phyloP scores from a whole-genome alignment of 2,797 vertebrate genomes.

The Coendou prehensilis region DNA sequence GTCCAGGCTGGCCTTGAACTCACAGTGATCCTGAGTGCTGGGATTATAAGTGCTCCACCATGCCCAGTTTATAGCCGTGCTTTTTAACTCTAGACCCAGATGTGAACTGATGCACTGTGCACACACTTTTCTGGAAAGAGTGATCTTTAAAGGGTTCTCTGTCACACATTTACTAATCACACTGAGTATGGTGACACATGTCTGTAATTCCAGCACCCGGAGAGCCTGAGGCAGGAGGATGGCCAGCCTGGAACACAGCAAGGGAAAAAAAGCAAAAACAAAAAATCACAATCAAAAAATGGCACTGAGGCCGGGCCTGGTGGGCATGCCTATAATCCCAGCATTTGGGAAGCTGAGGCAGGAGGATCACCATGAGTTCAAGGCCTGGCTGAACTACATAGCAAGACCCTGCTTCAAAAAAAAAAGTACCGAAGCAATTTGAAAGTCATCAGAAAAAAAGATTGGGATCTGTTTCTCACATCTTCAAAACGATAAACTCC shows the following conservation, averaged over 20 bases:
- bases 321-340: neutral
- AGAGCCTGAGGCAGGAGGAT: neutral
- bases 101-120: neutral
- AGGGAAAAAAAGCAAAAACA: neutral
- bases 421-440: neutral
- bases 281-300: neutral
- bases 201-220: neutral
- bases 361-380: neutral
- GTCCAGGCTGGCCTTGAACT: too few relatives aligned
- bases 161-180: neutral
- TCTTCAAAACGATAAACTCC: neutral
- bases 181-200: too few relatives aligned
- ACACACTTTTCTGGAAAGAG: neutral
- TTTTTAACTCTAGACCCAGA: neutral
- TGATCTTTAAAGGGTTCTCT: slow-evolving; percentile 7
- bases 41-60: neutral
- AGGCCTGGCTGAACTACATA: too few relatives aligned
- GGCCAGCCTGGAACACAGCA: neutral
- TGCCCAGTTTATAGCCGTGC: neutral
- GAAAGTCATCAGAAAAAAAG: neutral
- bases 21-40: neutral
- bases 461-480: neutral
- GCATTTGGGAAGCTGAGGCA: neutral
- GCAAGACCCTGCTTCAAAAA: neutral
- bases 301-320: neutral